These are phyloP conservation scores for Pogonomyrmex barbatus DNA, from an alignment of 1,140 invertebrate genomes.

Conservation along the genomic window DNA sequence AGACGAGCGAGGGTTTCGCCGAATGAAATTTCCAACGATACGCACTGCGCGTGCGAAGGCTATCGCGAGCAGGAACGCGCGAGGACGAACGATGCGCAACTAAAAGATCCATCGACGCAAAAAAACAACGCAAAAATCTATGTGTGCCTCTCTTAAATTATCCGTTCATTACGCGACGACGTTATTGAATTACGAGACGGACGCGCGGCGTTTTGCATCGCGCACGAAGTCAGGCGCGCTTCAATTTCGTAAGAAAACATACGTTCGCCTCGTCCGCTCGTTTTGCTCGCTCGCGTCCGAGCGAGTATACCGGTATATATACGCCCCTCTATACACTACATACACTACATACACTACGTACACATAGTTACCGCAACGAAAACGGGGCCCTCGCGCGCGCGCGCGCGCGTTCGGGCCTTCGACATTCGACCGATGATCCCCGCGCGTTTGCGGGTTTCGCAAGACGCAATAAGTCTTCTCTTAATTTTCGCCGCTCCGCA, in stretches of 20 bases:
- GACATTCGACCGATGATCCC: conserved; percentile 56
- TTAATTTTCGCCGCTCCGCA: conserved; percentile 62
- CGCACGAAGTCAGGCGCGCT: conserved; percentile 20
- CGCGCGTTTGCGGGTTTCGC: conserved; percentile 41
- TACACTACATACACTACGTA: too few species aligned
- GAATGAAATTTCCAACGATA: not conserved
- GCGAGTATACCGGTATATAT: not conserved
- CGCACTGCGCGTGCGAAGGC: conserved; percentile 1
- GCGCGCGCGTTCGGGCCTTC: not conserved
- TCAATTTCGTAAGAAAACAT: conserved; percentile 46
- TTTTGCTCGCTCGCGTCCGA: not conserved
- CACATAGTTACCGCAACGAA: not conserved
- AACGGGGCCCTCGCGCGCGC: not conserved
- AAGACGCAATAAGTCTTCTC: conserved; percentile 67
- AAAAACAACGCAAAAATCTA: conserved; percentile 9
- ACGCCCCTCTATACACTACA: not conserved
- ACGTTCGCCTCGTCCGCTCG: not conserved
- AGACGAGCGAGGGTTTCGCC: not conserved
- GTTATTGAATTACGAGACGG: conserved; percentile 50
- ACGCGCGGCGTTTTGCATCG: not conserved
- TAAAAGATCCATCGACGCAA: not conserved
- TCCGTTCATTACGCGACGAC: conserved; percentile 30
- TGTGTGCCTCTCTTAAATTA: conserved; percentile 49
- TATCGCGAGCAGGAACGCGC: not conserved
- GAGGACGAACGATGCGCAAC: not conserved